Evolutionary conservation across 2,113 vertebrate species (phyloP).

Genomic region (Falco punctatus): DNA sequence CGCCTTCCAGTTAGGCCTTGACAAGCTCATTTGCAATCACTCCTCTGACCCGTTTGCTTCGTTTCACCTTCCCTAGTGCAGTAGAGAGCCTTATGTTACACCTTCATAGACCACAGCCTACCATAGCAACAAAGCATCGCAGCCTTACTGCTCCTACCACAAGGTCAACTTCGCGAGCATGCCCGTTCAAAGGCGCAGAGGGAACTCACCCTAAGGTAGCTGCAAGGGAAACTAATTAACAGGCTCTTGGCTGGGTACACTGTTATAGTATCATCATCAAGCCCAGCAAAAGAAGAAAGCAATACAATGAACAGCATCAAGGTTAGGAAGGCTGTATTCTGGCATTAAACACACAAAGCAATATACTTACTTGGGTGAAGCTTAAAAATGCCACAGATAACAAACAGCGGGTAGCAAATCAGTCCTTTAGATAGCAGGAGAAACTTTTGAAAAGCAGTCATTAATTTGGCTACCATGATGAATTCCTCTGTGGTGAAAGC

Average conservation of each 20-base stretch:
- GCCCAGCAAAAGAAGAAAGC: background rate
- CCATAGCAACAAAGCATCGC: background rate
- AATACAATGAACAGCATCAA: background rate
- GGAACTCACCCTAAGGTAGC: background rate
- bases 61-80: background rate
- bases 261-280: background rate
- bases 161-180: background rate
- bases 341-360: background rate
- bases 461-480: constrained; percentile 11
- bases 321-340: background rate
- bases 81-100: background rate
- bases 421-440: constrained; percentile 12
- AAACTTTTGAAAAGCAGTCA: constrained; percentile 18
- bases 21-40: background rate
- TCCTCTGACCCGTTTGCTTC: background rate
- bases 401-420: constrained; percentile 9
- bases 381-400: constrained; percentile 8
- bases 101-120: background rate
- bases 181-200: background rate
- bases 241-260: background rate
- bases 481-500: background rate
- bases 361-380: background rate
- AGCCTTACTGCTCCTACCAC: background rate
- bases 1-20: background rate
- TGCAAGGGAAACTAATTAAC: background rate